Conservation (phyloP, 2,113 vertebrate genomes). For the Oreochromis spilurus region DNA sequence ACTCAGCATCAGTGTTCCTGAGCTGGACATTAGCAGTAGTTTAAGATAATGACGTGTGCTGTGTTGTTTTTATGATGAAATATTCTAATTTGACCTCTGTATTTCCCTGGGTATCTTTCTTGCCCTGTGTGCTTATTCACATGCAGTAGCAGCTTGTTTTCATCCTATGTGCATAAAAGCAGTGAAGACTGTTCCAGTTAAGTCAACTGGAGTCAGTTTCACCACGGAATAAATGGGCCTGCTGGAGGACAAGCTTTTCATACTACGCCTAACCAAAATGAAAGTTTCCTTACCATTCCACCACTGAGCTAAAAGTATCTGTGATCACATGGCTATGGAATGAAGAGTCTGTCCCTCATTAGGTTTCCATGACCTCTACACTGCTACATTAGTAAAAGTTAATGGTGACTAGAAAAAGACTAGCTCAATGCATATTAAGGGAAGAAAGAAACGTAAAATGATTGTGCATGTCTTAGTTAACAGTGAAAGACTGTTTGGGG, state of each 20-base stretch:
- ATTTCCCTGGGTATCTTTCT: not conserved
- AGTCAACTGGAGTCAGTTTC: constrained; percentile 5
- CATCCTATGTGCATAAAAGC: not conserved
- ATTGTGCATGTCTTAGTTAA: not conserved
- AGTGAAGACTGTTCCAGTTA: not conserved
- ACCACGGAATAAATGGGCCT: constrained; percentile 23
- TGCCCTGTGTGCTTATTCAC: not conserved
- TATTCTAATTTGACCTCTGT: not conserved
- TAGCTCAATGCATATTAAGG: not conserved
- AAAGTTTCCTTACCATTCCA: constrained; percentile 6
- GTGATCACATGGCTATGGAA: not conserved
- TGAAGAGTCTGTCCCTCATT: not conserved
- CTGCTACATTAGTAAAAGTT: not conserved
- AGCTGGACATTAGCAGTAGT: not conserved
- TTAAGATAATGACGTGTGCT: not conserved
- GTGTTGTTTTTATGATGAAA: not conserved
- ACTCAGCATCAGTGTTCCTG: not conserved
- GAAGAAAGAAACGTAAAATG: not conserved
- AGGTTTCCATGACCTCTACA: not conserved
- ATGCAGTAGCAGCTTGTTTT: not conserved
- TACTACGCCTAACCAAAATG: not conserved
- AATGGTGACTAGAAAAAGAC: not conserved
- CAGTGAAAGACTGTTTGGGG: not conserved
- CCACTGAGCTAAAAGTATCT: not conserved
- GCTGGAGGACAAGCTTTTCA: not conserved